Evolutionary conservation across 2,113 vertebrate genomes (phyloP).

Genomic region (Leptobrachium leishanense): DNA sequence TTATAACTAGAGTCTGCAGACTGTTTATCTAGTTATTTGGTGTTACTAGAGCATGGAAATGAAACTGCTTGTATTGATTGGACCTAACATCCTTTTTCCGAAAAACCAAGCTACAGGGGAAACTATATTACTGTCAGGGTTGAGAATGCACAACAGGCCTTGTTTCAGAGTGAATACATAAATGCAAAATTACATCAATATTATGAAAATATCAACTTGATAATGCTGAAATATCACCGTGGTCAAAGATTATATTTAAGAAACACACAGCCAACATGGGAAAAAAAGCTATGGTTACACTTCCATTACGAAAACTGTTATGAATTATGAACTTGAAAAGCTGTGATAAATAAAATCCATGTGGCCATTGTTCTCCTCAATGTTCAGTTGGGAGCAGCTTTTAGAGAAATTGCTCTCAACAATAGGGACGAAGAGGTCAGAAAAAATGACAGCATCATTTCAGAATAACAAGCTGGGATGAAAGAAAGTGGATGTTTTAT

Average conservation of each 20-base stretch:
- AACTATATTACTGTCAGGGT: conserved; percentile 23
- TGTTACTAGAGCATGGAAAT: conserved; percentile 47
- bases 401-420: not conserved
- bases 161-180: not conserved
- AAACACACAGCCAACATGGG: too few species aligned
- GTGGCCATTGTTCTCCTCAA: not conserved
- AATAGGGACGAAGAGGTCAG: conserved; percentile 40
- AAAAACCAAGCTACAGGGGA: conserved; percentile 11
- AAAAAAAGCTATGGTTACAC: not conserved
- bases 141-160: not conserved
- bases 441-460: conserved; percentile 39
- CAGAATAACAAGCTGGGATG: conserved; percentile 25
- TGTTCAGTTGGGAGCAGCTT: conserved; percentile 27
- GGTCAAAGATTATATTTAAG: too few species aligned
- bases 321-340: not conserved
- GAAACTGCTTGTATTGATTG: conserved; percentile 34
- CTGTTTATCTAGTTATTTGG: conserved; percentile 42
- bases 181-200: not conserved
- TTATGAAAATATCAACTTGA: not conserved
- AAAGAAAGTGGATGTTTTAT: conserved; percentile 9
- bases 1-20: conserved; percentile 17
- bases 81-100: conserved; percentile 24
- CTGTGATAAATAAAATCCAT: conserved; percentile 19
- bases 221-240: not conserved
- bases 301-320: conserved; percentile 1